Evolutionary conservation across 2,888 invertebrate species (phyloP).

Genomic region (Sicus ferrugineus): DNA sequence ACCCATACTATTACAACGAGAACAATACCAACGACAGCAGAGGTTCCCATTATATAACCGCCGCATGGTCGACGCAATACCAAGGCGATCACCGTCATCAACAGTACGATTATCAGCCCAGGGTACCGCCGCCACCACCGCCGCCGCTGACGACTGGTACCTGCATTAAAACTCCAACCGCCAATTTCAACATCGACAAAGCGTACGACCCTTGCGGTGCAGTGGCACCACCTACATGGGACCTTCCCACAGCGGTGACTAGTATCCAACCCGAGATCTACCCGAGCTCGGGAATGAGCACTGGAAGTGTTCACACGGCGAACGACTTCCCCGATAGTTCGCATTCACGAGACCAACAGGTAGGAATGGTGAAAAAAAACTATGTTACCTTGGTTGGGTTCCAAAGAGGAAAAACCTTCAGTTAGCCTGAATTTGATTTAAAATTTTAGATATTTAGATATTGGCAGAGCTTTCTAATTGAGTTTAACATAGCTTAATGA

Average conservation of each 20-base stretch:
- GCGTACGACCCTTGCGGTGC: conserved; percentile 47
- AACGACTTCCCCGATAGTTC: conserved; percentile 51
- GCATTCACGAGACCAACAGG: conserved; percentile 50
- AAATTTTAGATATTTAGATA: too few relatives aligned
- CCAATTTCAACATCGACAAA: conserved; percentile 47
- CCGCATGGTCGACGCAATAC: conserved; percentile 39
- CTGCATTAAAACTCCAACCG: conserved; percentile 22
- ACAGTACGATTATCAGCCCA: conserved; percentile 35
- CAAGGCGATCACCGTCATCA: conserved; percentile 26
- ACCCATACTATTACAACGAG: conserved; percentile 52
- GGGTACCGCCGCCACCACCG: conserved; percentile 20
- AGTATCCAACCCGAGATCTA: conserved; percentile 48
- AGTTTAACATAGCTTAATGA: too few relatives aligned
- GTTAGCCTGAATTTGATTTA: too few relatives aligned
- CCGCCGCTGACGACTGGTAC: background rate
- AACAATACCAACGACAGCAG: conserved; percentile 26
- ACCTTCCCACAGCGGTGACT: conserved; percentile 14
- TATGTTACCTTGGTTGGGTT: too few relatives aligned
- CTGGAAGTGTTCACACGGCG: conserved; percentile 45
- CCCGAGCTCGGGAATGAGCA: conserved; percentile 52
- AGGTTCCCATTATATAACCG: conserved; percentile 32
- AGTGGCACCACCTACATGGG: background rate
- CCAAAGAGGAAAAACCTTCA: too few relatives aligned
- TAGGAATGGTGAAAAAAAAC: conserved; percentile 38
- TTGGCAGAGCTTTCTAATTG: too few relatives aligned